phyloP scores from a whole-genome alignment of 2,113 vertebrate genomes.

The Hipposideros armiger region DNA sequence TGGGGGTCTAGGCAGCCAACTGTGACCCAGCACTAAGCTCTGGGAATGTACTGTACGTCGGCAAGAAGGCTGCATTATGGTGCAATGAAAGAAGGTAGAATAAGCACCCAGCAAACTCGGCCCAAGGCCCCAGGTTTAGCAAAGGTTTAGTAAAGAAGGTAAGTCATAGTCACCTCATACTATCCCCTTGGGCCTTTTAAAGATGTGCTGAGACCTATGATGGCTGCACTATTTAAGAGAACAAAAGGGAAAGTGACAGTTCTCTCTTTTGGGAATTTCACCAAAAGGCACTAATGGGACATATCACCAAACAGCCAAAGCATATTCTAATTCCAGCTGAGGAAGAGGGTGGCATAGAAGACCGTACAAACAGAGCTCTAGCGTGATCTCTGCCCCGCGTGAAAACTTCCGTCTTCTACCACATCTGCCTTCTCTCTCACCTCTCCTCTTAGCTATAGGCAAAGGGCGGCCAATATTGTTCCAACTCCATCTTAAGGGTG shows the following conservation, averaged over 20 bases:
- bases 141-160: neutral
- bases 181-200: neutral
- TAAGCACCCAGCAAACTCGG: neutral
- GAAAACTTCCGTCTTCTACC: neutral
- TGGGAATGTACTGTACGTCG: neutral
- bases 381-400: no score
- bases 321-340: neutral
- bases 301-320: neutral
- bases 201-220: neutral
- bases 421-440: neutral
- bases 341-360: neutral
- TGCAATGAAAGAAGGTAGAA: neutral
- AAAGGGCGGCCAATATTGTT: neutral
- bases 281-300: neutral
- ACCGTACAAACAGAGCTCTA: neutral
- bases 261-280: slow-evolving; percentile 12
- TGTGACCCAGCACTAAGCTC: neutral
- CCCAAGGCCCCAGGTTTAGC: neutral
- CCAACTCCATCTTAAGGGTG: neutral
- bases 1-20: neutral
- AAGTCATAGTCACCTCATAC: neutral
- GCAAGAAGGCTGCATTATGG: neutral
- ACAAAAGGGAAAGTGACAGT: neutral
- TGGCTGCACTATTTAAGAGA: neutral
- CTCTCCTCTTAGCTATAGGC: neutral